Base-by-base conservation (phyloP, 2,888 invertebrate genomes). In the Limenitis arthemis region DNA sequence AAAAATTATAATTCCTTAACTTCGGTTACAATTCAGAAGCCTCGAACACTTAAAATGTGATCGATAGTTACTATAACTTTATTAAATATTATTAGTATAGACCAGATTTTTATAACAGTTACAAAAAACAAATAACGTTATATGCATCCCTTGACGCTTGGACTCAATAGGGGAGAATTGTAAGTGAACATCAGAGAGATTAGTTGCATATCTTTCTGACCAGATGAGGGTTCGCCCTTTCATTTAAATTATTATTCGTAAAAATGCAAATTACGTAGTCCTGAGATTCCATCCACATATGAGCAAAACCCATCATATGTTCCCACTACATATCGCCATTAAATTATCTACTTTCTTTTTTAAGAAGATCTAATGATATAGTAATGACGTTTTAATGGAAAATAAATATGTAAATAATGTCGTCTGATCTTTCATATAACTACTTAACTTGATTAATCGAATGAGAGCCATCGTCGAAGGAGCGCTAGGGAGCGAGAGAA, bases 171-270 rank as follows among this genome's bases (percentile, higher is more conserved):
- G 36, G 36, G 36, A 11, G 9, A 11, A 6, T 36, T n/a, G 11
- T 36, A 32, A 28, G 34, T 11, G 41, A 32, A 53, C 41, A 29
- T 51, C 37, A 58, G 30, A 51, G 40, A 47, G 51, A 53, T 44
- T 46, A 51, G 46, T 43, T 49, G 43, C 53, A 48, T 58, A 61
- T 65, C 58, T 62, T 59, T 47, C 58, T 61, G 61, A 55, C 49
- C 63, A 60, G 63, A 61, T 56, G 61, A 60, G 63, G 62, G 66
- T 62, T 56, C 49, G 51, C 60, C 64, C 66, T 59, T 61, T 65
- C 62, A 32, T 34, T 43, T 47, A 33, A 8, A 43, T 11, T 36
- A 20, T 33, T 28, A n/a, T 28, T 12, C 6, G 8, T 38, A 5
- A n/a, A n/a, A 20, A 37, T 47, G 32, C 20, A 31, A 38, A 47